phyloP scores from a whole-genome alignment of 2,797 vertebrate species.

The Chaetodon trifasciatus region DNA sequence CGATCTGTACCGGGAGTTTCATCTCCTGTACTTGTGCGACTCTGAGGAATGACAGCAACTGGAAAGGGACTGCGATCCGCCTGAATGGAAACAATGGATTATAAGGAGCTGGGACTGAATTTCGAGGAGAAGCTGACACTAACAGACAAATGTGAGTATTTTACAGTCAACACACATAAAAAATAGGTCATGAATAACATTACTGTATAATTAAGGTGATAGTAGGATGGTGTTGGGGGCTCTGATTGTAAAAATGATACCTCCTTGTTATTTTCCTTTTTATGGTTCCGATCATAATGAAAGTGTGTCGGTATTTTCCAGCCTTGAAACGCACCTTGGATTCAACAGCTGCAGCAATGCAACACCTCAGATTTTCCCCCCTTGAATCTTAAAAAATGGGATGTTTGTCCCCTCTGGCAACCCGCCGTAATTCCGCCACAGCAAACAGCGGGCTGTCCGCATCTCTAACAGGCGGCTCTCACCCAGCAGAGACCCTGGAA shows the following conservation, averaged over 20 bases:
- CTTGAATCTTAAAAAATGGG: constrained; percentile 13
- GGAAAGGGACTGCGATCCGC: constrained; percentile 63
- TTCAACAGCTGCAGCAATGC: constrained; percentile 34
- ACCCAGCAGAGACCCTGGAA: constrained; percentile 43
- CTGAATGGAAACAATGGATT: constrained; percentile 84
- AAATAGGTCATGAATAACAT: constrained; percentile 30
- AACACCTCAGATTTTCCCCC: constrained; percentile 13
- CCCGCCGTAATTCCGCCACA: constrained; percentile 26
- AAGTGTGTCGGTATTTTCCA: constrained; percentile 13
- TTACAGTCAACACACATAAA: neutral
- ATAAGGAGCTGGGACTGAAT: constrained; percentile 77
- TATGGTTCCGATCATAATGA: neutral
- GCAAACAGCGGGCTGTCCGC: neutral
- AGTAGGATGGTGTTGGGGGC: neutral
- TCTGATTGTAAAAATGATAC: neutral
- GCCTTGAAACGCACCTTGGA: neutral
- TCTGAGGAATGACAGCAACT: constrained; percentile 85
- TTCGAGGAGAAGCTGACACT: constrained; percentile 84
- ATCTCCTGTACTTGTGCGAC: constrained; percentile 69
- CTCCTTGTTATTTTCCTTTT: neutral
- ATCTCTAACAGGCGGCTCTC: constrained; percentile 36
- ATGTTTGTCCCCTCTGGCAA: constrained; percentile 28
- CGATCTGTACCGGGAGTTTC: constrained; percentile 73
- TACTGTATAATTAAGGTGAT: neutral
- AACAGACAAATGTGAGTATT: constrained; percentile 82